Conservation (phyloP, 1,140 invertebrate species). For the Apocrypta bakeri region DNA sequence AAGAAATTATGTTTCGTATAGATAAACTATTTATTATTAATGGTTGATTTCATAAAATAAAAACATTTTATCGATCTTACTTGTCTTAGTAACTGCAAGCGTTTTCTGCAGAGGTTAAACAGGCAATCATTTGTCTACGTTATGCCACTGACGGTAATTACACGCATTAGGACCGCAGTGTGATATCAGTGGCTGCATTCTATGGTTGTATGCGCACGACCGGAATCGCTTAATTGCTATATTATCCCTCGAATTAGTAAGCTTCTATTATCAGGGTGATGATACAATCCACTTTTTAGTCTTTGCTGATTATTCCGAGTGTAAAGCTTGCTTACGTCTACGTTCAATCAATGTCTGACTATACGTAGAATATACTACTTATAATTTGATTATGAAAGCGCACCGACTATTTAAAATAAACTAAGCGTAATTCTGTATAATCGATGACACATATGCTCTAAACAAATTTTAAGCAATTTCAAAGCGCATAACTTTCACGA, state of each 20-base stretch:
- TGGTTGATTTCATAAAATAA: too few species aligned
- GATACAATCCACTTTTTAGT: background rate
- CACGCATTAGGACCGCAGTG: constrained; percentile 7
- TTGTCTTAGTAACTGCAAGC: too few species aligned
- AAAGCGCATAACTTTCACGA: background rate
- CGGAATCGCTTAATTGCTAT: constrained; percentile 4
- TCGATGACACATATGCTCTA: background rate
- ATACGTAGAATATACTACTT: too few species aligned
- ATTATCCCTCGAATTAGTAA: constrained; percentile 5
- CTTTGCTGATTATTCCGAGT: background rate
- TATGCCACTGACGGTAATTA: background rate
- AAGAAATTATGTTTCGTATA: too few species aligned
- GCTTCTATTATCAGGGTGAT: background rate
- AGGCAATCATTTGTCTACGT: background rate
- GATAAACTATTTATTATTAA: too few species aligned
- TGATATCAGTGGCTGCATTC: background rate
- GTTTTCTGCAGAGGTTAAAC: background rate
- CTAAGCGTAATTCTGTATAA: too few species aligned
- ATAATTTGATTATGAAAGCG: too few species aligned
- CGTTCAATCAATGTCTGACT: too few species aligned
- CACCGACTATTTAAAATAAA: too few species aligned
- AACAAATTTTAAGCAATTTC: background rate
- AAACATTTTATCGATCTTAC: too few species aligned
- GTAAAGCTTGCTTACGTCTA: too few species aligned
- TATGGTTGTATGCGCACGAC: background rate